These are phyloP conservation scores for Mastomys natalensis DNA, from an alignment of 2,113 vertebrate genomes.

Conservation along the genomic window DNA sequence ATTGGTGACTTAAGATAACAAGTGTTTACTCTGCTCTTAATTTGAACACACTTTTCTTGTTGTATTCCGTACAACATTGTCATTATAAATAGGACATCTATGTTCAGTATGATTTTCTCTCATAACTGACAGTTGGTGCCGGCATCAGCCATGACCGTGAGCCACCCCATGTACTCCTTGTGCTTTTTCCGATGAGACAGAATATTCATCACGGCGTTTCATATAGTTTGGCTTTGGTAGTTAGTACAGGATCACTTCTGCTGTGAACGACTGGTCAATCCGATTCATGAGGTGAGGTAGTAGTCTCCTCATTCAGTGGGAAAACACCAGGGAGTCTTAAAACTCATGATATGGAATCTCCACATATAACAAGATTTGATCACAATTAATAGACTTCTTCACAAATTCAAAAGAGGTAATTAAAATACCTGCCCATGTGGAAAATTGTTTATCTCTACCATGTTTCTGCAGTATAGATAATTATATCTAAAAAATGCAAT, in stretches of 20 bases:
- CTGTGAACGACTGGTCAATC: background rate
- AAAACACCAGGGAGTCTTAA: background rate
- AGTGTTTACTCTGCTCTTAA: background rate
- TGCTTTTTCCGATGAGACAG: background rate
- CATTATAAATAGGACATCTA: fast-evolving
- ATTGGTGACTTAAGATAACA: background rate
- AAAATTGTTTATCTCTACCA: background rate
- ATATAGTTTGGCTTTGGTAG: background rate
- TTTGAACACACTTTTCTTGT: background rate
- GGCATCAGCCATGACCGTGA: background rate
- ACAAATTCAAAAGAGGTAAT: slow-evolving; percentile 35
- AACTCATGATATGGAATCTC: background rate
- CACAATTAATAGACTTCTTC: background rate
- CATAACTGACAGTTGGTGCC: background rate
- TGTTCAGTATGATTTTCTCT: background rate
- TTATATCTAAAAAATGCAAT: slow-evolving; percentile 9
- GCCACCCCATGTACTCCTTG: background rate
- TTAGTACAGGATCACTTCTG: background rate
- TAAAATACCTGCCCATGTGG: background rate
- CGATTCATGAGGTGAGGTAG: background rate
- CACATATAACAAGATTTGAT: background rate
- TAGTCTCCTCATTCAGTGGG: background rate
- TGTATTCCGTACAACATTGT: background rate
- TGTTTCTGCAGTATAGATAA: slow-evolving; percentile 27
- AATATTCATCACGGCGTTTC: background rate